phyloP scores from a whole-genome alignment of 2,888 invertebrate species.

The Tolmerus cingulatus region DNA sequence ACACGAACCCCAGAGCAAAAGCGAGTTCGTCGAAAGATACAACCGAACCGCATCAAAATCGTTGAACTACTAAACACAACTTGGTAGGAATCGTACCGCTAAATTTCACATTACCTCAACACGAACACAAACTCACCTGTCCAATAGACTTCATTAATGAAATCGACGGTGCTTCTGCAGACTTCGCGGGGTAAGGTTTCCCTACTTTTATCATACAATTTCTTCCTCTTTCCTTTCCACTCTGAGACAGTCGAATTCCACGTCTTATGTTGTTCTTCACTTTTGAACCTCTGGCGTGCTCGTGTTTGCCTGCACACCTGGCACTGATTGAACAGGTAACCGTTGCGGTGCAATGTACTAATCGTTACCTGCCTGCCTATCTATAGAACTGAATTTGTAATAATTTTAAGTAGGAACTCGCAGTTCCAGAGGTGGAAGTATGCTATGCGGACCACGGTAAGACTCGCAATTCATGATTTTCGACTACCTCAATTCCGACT shows the following conservation, averaged over 20 bases:
- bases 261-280: constrained; percentile 25
- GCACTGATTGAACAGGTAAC: constrained; percentile 41
- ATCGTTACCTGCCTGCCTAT: neutral
- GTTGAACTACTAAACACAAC: constrained; percentile 45
- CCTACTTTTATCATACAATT: constrained; percentile 38
- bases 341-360: constrained; percentile 40
- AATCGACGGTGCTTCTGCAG: constrained; percentile 39
- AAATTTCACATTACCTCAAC: constrained; percentile 45
- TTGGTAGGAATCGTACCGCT: constrained; percentile 44
- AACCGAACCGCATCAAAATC: constrained; percentile 42
- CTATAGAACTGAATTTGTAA: constrained; percentile 25
- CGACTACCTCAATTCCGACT: neutral
- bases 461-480: neutral
- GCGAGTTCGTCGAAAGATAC: neutral
- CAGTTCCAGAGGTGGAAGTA: neutral
- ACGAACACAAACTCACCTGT: constrained; percentile 29
- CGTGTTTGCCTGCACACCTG: constrained; percentile 40
- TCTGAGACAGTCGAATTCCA: constrained; percentile 27
- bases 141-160: constrained; percentile 45
- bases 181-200: constrained; percentile 22
- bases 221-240: constrained; percentile 35
- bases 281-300: constrained; percentile 15
- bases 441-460: neutral
- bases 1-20: neutral
- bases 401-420: neutral